These are phyloP conservation scores for Drosophila diplacantha DNA, from an alignment of 2,888 invertebrate species.

Conservation along the genomic window DNA sequence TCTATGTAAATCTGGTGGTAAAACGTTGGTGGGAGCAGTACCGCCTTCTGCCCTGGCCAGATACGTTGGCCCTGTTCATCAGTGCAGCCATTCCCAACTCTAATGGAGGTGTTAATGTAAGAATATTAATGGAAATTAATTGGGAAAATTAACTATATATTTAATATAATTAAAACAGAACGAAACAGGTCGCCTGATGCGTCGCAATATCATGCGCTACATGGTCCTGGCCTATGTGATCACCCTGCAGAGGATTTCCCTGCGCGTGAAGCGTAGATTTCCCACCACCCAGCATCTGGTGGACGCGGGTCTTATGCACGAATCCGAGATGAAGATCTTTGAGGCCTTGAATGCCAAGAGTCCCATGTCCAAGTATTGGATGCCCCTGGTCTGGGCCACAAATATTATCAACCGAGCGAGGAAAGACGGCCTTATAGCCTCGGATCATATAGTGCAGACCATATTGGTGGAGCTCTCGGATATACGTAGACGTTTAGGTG, in stretches of 20 bases:
- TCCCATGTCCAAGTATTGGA: slow-evolving; percentile 94
- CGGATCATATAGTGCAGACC: slow-evolving; percentile 95
- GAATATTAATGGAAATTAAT: slow-evolving; percentile 1
- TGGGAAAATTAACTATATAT: not conserved
- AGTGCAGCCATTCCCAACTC: slow-evolving; percentile 92
- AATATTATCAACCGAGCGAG: slow-evolving; percentile 93
- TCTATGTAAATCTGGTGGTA: slow-evolving; percentile 94
- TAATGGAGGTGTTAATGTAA: slow-evolving; percentile 79
- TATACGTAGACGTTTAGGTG: slow-evolving; percentile 89
- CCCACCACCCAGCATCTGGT: slow-evolving; percentile 94
- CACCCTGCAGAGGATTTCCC: slow-evolving; percentile 90
- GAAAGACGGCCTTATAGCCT: slow-evolving; percentile 89
- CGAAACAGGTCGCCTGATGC: slow-evolving; percentile 91
- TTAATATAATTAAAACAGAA: slow-evolving; percentile 81
- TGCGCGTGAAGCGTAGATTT: slow-evolving; percentile 91
- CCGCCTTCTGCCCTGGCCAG: slow-evolving; percentile 94
- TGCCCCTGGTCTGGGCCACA: slow-evolving; percentile 95
- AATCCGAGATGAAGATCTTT: slow-evolving; percentile 93
- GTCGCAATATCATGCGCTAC: slow-evolving; percentile 92
- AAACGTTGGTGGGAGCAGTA: slow-evolving; percentile 98
- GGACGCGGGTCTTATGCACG: slow-evolving; percentile 93
- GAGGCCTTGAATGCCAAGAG: slow-evolving; percentile 93
- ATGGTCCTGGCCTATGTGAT: slow-evolving; percentile 93
- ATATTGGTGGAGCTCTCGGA: slow-evolving; percentile 92
- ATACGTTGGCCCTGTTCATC: slow-evolving; percentile 93